These are phyloP conservation scores for Marronus borbonicus DNA, from an alignment of 2,888 invertebrate species.

Conservation along the genomic window DNA sequence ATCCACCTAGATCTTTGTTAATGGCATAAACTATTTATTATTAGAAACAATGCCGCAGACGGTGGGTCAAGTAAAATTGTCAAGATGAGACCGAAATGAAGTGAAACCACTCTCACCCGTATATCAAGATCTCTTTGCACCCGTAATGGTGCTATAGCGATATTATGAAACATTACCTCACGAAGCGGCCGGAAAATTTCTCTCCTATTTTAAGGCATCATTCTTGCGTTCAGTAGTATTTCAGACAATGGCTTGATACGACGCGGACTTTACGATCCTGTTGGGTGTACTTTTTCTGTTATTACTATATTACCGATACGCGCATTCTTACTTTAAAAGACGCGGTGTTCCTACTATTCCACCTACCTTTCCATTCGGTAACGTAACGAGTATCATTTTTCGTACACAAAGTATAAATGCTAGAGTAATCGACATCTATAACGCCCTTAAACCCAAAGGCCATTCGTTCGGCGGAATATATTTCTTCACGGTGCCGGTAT, in stretches of 20 bases:
- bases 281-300: not conserved
- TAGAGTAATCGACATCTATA: constrained; percentile 75
- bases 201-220: not conserved
- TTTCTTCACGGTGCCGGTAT: constrained; percentile 75
- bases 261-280: constrained; percentile 12
- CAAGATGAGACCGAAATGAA: not conserved
- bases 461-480: constrained; percentile 75
- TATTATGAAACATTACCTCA: constrained; percentile 23
- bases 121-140: not conserved
- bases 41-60: not conserved
- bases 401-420: constrained; percentile 76
- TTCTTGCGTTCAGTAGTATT: constrained; percentile 24
- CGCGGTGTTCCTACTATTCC: constrained; percentile 73
- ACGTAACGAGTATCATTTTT: constrained; percentile 73
- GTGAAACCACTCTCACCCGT: constrained; percentile 22
- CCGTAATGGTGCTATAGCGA: not conserved
- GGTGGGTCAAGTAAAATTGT: constrained; percentile 34
- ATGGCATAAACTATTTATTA: no score
- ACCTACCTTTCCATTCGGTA: constrained; percentile 78
- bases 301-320: constrained; percentile 59
- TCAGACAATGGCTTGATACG: constrained; percentile 28
- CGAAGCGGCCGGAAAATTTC: constrained; percentile 3
- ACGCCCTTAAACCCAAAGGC: constrained; percentile 69
- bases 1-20: no score
- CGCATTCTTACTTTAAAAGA: constrained; percentile 75